Base-by-base conservation (phyloP, 2,888 invertebrate species). In the Parasteatoda lunata region DNA sequence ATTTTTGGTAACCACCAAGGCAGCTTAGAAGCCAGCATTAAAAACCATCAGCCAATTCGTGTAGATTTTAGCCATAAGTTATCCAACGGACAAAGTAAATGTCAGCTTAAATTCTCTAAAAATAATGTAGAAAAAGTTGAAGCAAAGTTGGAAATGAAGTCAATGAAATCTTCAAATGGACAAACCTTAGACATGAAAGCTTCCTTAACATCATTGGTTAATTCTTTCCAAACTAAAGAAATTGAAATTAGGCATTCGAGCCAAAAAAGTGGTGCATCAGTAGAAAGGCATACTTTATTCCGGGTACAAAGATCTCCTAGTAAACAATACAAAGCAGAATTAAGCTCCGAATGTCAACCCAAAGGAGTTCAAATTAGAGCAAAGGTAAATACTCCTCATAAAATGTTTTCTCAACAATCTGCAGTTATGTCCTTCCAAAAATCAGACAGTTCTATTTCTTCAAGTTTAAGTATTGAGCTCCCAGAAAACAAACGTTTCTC, bases 191-290 rank as follows among this genome's bases (percentile, higher is more conserved):
- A 51, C 15, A 52, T 52, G 5, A 71, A 15, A 45, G 65, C 73
- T 48, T 68, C 83, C 0, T 4, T 88, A 15, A 75, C 51, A 59
- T 83, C 83, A 2, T 65, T 73, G 65, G 83, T 83, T 49, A 66
- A 71, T 30, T 77, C 83, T 51, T 88, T 83, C 65, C 70, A 88
- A 79, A 77, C 7, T 54, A 79, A 78, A 13, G 69, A 83, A 51
- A 15, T 82, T 13, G 51, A 48, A n/a, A 49, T 78, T 54, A 65
- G 64, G 5, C 52, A 54, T 30, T 11, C 48, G 75, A 11, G n/a
- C 4, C 48, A 82, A 7, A 45, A 49, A 49, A 65, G 65, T 7
- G 73, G 77, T n/a, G 11, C 68, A 13, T 73, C 81, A 15, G n/a
- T 47, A n/a, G 65, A 15, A 11, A 11, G 81, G n/a, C 72, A 82